A percentile compares a stretch with the other conserved stretches of the same genome.
Evolutionary conservation across 2,113 vertebrate genomes (phyloP).

Genomic region (Strigops habroptila): DNA sequence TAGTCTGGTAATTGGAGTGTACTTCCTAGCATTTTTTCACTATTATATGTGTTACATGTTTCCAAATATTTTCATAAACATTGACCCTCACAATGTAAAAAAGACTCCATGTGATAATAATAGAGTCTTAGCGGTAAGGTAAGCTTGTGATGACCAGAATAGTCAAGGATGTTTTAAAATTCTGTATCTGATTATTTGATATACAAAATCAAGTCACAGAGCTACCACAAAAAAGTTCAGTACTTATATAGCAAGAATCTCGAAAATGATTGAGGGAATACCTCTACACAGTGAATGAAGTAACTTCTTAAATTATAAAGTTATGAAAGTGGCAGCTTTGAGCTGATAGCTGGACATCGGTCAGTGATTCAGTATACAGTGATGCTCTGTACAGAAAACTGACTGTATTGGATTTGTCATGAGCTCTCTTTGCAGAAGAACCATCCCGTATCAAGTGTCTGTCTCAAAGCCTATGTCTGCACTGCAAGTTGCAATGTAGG

Average conservation of each 20-base stretch:
- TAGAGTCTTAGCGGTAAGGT: neutral
- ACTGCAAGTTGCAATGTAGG: neutral
- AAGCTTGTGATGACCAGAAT: neutral
- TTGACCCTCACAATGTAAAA: neutral
- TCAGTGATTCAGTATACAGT: neutral
- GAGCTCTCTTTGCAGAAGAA: neutral
- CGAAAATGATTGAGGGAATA: neutral
- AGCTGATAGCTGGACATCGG: neutral
- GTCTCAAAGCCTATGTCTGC: neutral
- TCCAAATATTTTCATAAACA: neutral
- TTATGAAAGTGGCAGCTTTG: neutral
- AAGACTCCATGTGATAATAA: neutral
- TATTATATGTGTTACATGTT: neutral
- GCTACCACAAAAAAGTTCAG: neutral
- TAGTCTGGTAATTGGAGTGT: neutral
- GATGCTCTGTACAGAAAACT: neutral
- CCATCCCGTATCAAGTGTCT: neutral
- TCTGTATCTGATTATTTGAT: neutral
- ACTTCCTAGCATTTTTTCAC: neutral
- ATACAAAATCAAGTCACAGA: neutral
- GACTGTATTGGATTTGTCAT: neutral
- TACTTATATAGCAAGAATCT: fast-evolving
- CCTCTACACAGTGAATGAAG: neutral
- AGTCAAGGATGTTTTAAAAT: neutral
- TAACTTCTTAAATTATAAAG: neutral